Conservation (phyloP, 2,113 vertebrate genomes). For the Phoxinus phoxinus region DNA sequence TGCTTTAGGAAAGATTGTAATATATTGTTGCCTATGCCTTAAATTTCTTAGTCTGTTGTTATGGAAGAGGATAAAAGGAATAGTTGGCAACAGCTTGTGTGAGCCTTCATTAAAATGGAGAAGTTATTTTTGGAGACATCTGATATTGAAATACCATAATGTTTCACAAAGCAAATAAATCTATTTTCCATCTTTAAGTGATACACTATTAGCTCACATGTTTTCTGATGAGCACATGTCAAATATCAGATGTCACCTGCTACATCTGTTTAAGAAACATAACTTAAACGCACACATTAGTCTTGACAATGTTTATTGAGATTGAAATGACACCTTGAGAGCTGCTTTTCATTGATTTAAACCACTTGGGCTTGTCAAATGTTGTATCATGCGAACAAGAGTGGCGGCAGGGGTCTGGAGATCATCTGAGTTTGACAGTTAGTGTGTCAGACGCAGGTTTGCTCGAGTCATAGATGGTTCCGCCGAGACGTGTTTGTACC, state of each 20-base stretch:
- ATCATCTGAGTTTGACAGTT: conserved; percentile 70
- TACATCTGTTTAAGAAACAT: neutral
- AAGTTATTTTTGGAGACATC: neutral
- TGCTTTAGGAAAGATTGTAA: conserved; percentile 24
- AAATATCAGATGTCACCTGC: neutral
- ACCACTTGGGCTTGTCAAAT: conserved; percentile 1
- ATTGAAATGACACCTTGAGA: neutral
- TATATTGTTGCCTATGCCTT: conserved; percentile 41
- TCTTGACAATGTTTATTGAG: conserved; percentile 3
- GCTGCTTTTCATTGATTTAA: conserved; percentile 6
- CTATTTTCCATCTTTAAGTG: neutral
- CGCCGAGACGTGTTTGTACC: conserved; percentile 70
- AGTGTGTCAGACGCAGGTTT: conserved; percentile 60
- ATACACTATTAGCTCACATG: neutral
- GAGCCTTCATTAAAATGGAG: neutral
- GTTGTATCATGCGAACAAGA: neutral
- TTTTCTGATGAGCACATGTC: neutral
- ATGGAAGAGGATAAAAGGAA: neutral
- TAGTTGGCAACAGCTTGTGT: neutral
- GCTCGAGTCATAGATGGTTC: conserved; percentile 57
- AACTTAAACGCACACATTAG: neutral
- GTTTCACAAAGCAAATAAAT: neutral
- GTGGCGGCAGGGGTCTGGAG: neutral
- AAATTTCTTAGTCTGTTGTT: conserved; percentile 11
- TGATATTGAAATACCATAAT: neutral